Evolutionary conservation across 2,113 vertebrate genomes (phyloP).

Genomic region (Toxostoma redivivum): DNA sequence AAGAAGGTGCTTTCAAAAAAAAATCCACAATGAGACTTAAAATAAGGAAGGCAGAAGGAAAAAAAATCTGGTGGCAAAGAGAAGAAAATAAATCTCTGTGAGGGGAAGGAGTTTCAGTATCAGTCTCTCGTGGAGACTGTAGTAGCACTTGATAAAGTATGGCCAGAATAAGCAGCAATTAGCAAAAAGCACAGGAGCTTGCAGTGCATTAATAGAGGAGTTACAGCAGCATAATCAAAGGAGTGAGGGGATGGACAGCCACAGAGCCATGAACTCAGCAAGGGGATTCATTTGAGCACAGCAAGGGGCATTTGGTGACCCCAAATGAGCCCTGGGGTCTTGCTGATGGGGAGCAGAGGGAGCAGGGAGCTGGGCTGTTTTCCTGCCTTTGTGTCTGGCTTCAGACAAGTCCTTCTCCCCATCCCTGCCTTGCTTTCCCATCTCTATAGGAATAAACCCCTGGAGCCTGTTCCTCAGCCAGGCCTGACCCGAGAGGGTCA

Average conservation of each 20-base stretch:
- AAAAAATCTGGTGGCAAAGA: background rate
- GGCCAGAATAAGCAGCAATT: background rate
- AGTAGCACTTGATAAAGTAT: background rate
- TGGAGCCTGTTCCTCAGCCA: background rate
- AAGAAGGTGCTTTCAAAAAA: background rate
- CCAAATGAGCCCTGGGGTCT: background rate
- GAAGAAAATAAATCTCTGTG: background rate
- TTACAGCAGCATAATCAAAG: background rate
- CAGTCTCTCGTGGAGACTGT: background rate
- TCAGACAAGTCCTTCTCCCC: background rate
- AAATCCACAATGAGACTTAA: background rate
- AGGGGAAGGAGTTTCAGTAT: background rate
- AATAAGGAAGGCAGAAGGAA: background rate
- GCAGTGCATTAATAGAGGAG: background rate
- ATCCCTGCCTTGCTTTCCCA: background rate
- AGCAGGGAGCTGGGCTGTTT: background rate
- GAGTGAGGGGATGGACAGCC: background rate
- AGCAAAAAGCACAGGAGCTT: background rate
- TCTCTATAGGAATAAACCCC: background rate
- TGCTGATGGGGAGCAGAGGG: background rate
- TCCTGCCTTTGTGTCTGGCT: background rate
- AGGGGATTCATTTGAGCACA: background rate
- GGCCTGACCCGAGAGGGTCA: background rate
- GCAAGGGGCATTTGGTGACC: background rate
- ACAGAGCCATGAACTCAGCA: background rate